A percentile compares a stretch with the other conserved stretches of the same genome.
Conservation (phyloP, 2,888 invertebrate species). For the Leucophora obtusa region DNA sequence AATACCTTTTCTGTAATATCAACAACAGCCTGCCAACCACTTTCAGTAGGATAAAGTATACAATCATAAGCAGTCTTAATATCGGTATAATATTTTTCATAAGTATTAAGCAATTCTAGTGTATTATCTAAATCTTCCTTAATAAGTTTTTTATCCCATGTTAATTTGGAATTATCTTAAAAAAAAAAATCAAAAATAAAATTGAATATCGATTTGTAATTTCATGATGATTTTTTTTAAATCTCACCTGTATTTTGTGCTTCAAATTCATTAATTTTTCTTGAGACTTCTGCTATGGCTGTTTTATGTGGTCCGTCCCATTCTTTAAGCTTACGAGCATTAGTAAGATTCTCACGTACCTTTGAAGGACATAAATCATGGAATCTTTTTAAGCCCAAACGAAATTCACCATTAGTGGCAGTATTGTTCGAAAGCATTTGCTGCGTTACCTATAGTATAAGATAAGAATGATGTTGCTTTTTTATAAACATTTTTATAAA, state of each 20-base stretch:
- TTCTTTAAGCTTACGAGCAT: constrained; percentile 87
- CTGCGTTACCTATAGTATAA: constrained; percentile 71
- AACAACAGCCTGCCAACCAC: constrained; percentile 84
- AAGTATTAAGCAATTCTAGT: constrained; percentile 88
- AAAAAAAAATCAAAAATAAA: not conserved
- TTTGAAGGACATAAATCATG: constrained; percentile 92
- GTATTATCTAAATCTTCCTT: constrained; percentile 94
- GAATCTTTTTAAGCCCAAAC: constrained; percentile 91
- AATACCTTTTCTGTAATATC: constrained; percentile 74
- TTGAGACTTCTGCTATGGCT: constrained; percentile 87
- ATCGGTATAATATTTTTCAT: constrained; percentile 93
- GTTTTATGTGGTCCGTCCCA: constrained; percentile 93
- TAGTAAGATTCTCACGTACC: constrained; percentile 88
- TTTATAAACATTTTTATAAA: not conserved
- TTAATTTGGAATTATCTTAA: constrained; percentile 79
- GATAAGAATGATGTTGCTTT: not conserved
- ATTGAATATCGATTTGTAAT: not conserved
- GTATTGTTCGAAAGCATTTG: constrained; percentile 82
- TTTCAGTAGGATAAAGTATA: constrained; percentile 95
- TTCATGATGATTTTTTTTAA: not conserved
- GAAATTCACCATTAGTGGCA: constrained; percentile 86
- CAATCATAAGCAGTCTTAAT: constrained; percentile 95
- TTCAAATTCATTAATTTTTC: constrained; percentile 88
- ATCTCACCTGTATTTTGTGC: constrained; percentile 80
- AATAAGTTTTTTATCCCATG: constrained; percentile 86